phyloP scores from a whole-genome alignment of 2,113 vertebrate genomes.

The Leptobrachium ailaonicum region DNA sequence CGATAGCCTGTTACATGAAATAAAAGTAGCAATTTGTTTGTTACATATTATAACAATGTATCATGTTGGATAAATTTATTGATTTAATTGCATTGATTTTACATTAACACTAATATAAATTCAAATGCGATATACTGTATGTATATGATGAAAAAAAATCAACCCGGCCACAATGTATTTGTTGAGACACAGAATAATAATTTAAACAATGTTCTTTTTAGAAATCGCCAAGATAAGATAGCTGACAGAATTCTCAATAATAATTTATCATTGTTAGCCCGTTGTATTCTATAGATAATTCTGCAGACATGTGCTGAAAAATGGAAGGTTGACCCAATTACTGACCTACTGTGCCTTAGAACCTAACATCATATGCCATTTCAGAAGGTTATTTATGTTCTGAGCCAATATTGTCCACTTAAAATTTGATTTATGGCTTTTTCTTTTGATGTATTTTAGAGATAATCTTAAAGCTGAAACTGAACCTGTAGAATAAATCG shows the following conservation, averaged over 20 bases:
- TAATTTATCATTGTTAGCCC: conserved; percentile 34
- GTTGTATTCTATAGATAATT: conserved; percentile 33
- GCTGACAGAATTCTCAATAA: conserved; percentile 34
- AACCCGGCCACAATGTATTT: background rate
- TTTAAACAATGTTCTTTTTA: background rate
- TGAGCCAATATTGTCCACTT: conserved; percentile 16
- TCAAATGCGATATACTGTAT: too few species aligned
- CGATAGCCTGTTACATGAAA: too few species aligned
- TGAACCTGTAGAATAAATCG: background rate
- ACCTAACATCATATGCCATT: conserved; percentile 12
- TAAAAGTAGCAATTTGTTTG: too few species aligned
- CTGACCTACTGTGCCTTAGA: conserved; percentile 30
- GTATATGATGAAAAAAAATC: too few species aligned
- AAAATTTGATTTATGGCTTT: conserved; percentile 24
- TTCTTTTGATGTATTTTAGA: conserved; percentile 16
- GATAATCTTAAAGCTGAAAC: conserved; percentile 16
- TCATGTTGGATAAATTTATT: too few species aligned
- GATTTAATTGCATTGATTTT: too few species aligned
- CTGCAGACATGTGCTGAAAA: conserved; percentile 29
- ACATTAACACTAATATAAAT: too few species aligned
- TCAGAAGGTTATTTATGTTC: conserved; percentile 27
- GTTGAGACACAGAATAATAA: background rate
- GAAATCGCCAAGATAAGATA: background rate
- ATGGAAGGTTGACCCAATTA: conserved; percentile 34
- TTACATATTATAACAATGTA: too few species aligned